Evolutionary conservation across 2,888 invertebrate genomes (phyloP).

Genomic region (Leptogaster cylindrica): DNA sequence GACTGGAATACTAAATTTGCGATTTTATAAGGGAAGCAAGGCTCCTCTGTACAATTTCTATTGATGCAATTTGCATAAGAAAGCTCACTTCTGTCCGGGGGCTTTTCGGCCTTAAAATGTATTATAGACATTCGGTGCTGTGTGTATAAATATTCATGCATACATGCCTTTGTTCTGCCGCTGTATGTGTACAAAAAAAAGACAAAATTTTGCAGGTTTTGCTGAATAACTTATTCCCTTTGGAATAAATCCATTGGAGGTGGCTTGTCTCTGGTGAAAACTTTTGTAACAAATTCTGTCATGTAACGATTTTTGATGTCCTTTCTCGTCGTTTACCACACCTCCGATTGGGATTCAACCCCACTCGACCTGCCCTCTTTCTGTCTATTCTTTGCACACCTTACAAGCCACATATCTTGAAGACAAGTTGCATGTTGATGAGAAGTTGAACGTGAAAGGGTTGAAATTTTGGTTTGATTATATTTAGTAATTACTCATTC

Average conservation of each 20-base stretch:
- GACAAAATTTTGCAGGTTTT: background rate
- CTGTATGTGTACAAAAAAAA: background rate
- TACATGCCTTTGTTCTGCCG: background rate
- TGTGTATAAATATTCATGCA: background rate
- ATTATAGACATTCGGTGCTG: no score
- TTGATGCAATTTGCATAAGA: constrained; percentile 37
- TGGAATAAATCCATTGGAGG: background rate
- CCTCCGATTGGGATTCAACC: background rate
- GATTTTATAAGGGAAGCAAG: background rate
- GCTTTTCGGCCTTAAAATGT: no score
- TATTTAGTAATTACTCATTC: no score
- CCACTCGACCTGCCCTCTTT: background rate
- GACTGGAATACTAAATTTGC: constrained; percentile 29
- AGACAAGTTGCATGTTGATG: no score
- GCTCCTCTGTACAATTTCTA: background rate
- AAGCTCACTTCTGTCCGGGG: constrained; percentile 20
- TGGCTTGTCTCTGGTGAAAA: background rate
- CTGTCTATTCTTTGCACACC: background rate
- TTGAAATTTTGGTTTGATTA: no score
- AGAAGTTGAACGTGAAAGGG: no score
- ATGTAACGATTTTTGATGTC: constrained; percentile 1
- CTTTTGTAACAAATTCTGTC: constrained; percentile 1
- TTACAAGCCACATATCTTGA: background rate
- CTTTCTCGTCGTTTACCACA: background rate
- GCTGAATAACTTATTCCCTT: constrained; percentile 2